Evolutionary conservation across 2,797 vertebrate species (phyloP), one percentile per base, ranked within the genome.

Genomic region (Holocentrus rufus): DNA sequence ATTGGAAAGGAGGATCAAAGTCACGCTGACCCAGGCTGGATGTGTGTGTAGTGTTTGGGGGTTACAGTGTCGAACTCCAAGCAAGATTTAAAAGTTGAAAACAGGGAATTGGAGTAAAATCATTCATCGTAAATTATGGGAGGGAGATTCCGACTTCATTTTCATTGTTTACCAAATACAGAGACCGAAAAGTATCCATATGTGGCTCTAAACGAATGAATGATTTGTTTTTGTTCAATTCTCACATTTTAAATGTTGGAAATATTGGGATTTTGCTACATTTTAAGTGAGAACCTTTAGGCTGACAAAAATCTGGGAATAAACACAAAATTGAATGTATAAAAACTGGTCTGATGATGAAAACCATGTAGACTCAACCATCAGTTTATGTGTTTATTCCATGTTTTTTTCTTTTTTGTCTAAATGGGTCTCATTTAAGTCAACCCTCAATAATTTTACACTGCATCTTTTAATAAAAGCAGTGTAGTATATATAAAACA

Each of bases 1-100:
- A 53, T 72, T 74, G 75, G 17, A 67, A 76, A 72, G 55, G 5
- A 2, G 30, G 39, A 77, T 70, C 60, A 77, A 83, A 74, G 53
- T 54, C 0, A 1, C 10, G 0, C 3, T 56, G 70, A 79, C 36
- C 49, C 52, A 0, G 2, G 17, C 20, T 50, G 50, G 66, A 61
- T 31, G 1, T 58, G 54, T 30, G 46, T 31, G 73, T 20, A 10
- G 58, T 44, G 58, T 39, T 27, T 42, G 15, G 44, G 44, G 58
- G 50, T 74, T 56, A 72, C 57, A 23, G 25, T 65, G 71, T 77
- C 42, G 76, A 65, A 36, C 14, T 30, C 14, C 7, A 62, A 61
- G 47, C 55, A 47, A 13, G 39, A 50, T 44, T 30, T 23, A 47
- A 36, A 17, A 58, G n/a, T 20, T 39, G 69, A n/a, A 58, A 59